Evolutionary conservation across 2,888 invertebrate genomes (phyloP).

Genomic region (Luperina nickerlii): DNA sequence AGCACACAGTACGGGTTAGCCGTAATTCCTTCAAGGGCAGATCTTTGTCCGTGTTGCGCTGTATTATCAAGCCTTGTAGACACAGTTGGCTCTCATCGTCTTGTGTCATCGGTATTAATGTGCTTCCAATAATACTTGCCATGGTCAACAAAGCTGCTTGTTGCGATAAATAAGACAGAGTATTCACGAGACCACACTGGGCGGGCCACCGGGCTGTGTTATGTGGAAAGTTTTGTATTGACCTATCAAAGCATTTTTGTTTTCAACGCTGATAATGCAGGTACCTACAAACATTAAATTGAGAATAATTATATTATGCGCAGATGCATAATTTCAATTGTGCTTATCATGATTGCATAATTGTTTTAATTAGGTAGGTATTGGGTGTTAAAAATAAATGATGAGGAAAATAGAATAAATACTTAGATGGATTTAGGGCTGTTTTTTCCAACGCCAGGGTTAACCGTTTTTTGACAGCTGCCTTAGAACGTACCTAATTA

Average conservation of each 20-base stretch:
- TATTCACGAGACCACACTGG: constrained; percentile 86
- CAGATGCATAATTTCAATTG: constrained; percentile 21
- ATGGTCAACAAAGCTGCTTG: constrained; percentile 86
- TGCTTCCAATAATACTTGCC: constrained; percentile 86
- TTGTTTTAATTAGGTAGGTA: not conserved
- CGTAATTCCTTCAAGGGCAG: constrained; percentile 84
- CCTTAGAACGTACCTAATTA: no score
- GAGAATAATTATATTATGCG: constrained; percentile 20
- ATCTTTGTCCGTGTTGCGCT: constrained; percentile 82
- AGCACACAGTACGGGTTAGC: constrained; percentile 62
- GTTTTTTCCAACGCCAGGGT: no score
- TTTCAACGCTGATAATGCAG: constrained; percentile 42
- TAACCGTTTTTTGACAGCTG: no score
- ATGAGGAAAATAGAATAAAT: constrained; percentile 8
- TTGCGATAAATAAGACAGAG: constrained; percentile 82
- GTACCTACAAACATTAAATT: constrained; percentile 34
- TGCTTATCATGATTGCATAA: constrained; percentile 21
- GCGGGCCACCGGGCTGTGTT: constrained; percentile 68
- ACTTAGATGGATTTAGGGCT: not conserved
- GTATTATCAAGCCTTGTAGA: constrained; percentile 85
- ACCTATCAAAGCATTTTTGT: constrained; percentile 56
- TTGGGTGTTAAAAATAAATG: not conserved
- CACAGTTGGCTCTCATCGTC: constrained; percentile 89
- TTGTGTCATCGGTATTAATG: constrained; percentile 89
- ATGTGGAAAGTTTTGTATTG: constrained; percentile 56